Base-by-base conservation (phyloP, 2,113 vertebrate genomes). In the Macrotis lagotis region DNA sequence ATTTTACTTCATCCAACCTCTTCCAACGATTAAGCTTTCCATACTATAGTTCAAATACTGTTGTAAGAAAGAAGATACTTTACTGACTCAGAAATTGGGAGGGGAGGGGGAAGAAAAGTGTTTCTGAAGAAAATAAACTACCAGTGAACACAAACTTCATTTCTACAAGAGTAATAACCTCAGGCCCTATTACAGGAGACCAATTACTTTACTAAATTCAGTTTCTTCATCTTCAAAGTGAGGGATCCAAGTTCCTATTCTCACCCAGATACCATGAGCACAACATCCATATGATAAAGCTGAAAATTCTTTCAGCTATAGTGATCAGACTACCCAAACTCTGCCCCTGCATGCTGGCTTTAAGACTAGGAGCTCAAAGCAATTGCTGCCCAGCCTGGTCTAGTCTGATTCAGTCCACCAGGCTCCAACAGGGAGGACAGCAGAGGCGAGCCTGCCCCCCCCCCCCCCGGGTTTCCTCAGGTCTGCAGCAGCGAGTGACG, bases 401-500 rank as follows among this genome's bases (percentile, higher is more conserved):
- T 25, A 44, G 37, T 25, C 91, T 1, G 49, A 90, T 89, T n/a
- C 19, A 59, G 47, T 22, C 48, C 24, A 47, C n/a, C 55, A 66
- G 31, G 37, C 55, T 37, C 6, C 3, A 48, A 53, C 28, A 26
- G 10, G 2, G 14, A 66, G 55, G 1, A 3, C n/a, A 53, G 52
- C 52, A 1, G 52, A 53, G 25, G 24, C 48, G 52, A 91, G 51
- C 44, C 59, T 95, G n/a, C 66, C 66, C n/a, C 44, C 66, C 66
- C n/a, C 44, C 66, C n/a, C 94, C 55, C 0, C 0, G 44, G 55
- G 91, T 91, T 83, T 19, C 49, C 50, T 48, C 28, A 0, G 55
- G 66, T 83, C 66, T 14, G 25, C 48, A 91, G 93, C 88, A 59
- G 93, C 92, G 24, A 24, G 91, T 95, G 95, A 96, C 88, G 0